Evolutionary conservation across 2,113 vertebrate genomes (phyloP).

Genomic region (Empidonax traillii): DNA sequence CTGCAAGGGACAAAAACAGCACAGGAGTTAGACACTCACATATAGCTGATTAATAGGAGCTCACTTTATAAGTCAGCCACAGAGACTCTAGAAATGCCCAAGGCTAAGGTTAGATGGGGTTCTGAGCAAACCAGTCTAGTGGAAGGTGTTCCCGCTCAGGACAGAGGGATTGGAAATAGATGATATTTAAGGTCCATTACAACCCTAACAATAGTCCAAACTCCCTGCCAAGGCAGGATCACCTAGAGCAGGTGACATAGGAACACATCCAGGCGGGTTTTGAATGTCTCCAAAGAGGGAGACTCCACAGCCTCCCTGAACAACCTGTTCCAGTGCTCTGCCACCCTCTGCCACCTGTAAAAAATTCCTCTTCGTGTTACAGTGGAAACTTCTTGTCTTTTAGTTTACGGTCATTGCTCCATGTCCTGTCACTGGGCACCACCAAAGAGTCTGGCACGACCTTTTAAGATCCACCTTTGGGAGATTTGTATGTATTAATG

Average conservation of each 20-base stretch:
- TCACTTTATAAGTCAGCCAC: neutral
- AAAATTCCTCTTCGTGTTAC: neutral
- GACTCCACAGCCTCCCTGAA: neutral
- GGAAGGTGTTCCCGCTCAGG: too few relatives aligned
- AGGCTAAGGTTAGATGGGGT: too few relatives aligned
- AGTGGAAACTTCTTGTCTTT: neutral
- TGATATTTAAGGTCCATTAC: too few relatives aligned
- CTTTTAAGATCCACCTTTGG: too few relatives aligned
- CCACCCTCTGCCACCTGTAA: neutral
- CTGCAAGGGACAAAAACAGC: slow-evolving; percentile 35
- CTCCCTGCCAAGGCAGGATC: neutral
- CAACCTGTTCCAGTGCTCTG: neutral
- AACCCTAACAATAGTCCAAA: too few relatives aligned
- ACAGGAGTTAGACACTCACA: neutral
- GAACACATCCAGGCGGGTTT: too few relatives aligned
- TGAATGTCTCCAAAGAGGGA: too few relatives aligned
- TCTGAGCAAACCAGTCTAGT: too few relatives aligned
- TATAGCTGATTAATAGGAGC: neutral
- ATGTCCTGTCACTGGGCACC: neutral
- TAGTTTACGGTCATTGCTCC: fast-evolving
- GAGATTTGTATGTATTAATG: neutral
- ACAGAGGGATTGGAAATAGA: too few relatives aligned
- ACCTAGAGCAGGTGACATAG: too few relatives aligned
- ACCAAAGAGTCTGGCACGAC: neutral
- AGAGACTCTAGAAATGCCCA: too few relatives aligned